A percentile compares a stretch with the other conserved stretches of the same genome.
Conservation (phyloP, 2,888 invertebrate genomes). For the Himalopsyche kuldschensis region DNA sequence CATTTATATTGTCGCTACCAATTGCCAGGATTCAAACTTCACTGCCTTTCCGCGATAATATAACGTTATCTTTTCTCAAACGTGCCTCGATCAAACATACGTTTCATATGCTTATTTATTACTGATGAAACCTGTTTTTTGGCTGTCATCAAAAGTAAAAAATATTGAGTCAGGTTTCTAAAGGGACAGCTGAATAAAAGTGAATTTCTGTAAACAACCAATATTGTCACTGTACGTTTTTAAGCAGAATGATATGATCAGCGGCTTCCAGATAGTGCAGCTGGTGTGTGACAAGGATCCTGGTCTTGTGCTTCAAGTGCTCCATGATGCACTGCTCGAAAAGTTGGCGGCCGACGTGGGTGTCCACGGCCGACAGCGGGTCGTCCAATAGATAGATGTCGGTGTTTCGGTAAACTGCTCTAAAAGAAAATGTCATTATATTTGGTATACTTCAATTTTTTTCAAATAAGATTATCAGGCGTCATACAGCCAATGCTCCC, state of each 20-base stretch:
- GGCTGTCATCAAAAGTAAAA: too few species aligned
- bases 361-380: slow-evolving; percentile 84
- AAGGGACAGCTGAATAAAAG: too few species aligned
- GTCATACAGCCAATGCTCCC: background rate
- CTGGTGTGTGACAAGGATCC: slow-evolving; percentile 84
- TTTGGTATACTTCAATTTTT: too few species aligned
- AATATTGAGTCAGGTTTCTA: too few species aligned
- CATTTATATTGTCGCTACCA: too few species aligned
- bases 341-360: slow-evolving; percentile 75
- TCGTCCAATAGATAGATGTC: slow-evolving; percentile 84
- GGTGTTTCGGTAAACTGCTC: slow-evolving; percentile 66
- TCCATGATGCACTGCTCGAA: slow-evolving; percentile 77
- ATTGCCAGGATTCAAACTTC: too few species aligned
- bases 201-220: too few species aligned
- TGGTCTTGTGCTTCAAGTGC: slow-evolving; percentile 67
- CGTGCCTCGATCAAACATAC: too few species aligned
- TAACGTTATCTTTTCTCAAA: too few species aligned
- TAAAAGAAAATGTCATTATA: slow-evolving; percentile 14
- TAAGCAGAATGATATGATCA: slow-evolving; percentile 66
- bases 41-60: too few species aligned
- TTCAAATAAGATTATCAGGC: background rate
- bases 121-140: too few species aligned
- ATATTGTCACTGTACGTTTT: slow-evolving; percentile 50
- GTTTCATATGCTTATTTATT: too few species aligned
- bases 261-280: slow-evolving; percentile 76